These are phyloP conservation scores for Rambutsinella grinnellia DNA, from an alignment of 2,888 invertebrate species.

Conservation along the genomic window DNA sequence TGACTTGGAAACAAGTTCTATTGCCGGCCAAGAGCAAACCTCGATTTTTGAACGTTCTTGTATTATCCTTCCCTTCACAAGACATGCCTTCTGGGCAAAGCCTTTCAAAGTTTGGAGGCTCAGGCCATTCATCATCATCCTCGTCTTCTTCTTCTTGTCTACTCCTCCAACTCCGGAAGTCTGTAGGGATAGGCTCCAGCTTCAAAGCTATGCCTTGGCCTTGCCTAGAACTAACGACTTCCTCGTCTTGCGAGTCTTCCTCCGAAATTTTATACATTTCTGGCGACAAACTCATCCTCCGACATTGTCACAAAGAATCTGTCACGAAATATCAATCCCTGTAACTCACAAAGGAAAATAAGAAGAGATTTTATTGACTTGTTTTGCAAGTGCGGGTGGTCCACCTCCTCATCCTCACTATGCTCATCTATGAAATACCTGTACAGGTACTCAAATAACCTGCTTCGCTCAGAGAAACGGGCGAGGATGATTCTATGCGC, in stretches of 20 bases:
- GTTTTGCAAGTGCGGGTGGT: too few species aligned
- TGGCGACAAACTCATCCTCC: slow-evolving; percentile 59
- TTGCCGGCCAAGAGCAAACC: not conserved
- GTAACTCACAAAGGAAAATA: too few species aligned
- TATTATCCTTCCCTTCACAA: not conserved
- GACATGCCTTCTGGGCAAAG: not conserved
- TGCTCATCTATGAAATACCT: not conserved
- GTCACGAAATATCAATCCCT: too few species aligned
- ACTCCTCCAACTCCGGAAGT: not conserved
- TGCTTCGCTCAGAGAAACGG: too few species aligned
- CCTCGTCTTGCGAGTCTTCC: slow-evolving; percentile 65
- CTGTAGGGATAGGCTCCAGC: not conserved
- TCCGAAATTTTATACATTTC: slow-evolving; percentile 66
- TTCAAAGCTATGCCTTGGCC: slow-evolving; percentile 4
- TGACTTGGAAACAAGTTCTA: not conserved
- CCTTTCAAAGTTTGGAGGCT: not conserved
- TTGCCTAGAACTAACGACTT: slow-evolving; percentile 53
- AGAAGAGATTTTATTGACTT: too few species aligned
- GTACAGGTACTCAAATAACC: too few species aligned
- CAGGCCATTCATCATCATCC: not conserved
- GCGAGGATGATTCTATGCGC: too few species aligned
- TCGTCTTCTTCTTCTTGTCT: not conserved
- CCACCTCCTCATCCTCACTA: not conserved
- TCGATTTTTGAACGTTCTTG: not conserved
- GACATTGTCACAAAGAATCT: too few species aligned